Base-by-base conservation (phyloP, 2,888 invertebrate genomes). In the Blastobasis adustella region DNA sequence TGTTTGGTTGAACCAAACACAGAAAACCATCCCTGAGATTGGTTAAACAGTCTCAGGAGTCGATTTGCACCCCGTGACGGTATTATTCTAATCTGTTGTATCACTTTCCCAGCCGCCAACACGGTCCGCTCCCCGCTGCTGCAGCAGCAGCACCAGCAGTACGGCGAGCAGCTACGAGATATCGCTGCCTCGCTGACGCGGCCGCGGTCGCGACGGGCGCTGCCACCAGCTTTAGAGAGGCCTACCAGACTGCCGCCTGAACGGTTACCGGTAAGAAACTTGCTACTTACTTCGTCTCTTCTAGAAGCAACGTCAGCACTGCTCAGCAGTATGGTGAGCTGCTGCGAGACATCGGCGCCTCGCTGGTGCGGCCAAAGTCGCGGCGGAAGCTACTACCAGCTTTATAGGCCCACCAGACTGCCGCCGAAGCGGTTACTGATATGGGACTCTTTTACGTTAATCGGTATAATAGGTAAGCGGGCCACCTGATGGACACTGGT, bases 111-210 rank as follows among this genome's bases (percentile, higher is more conserved):
- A 75, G 67, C 68, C 23, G 73, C 65, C 9, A 77, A 70, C n/a
- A 67, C 63, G 37, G 80, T 81, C 5, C 71, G 85, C 1, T 86
- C 89, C 1, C 83, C 87, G 6, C 67, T 87, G 4, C 75, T 87
- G 59, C 91, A 79, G 69, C 91, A 82, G 8, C 84, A 84, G 55
- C 82, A 82, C 59, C 84, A 81, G 61, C 86, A 84, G 54, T 89
- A 89, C 65, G 92, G 91, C 70, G 95, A 94, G 67, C 93, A 95
- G 69, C 88, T 95, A 58, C 92, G 95, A 59, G 95, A 95, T 73
- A 95, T 96, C 63, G 95, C 95, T 4, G 95, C 94, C 49, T 95
- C 95, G 10, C 90, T 95, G 61, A 95, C 95, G 8, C 89, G 93
- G 66, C 94, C 95, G 36, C 80, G 92, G 60, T 84, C 90, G 2